phyloP scores from a whole-genome alignment of 2,888 invertebrate species.

The Cryptocephalus moraei region DNA sequence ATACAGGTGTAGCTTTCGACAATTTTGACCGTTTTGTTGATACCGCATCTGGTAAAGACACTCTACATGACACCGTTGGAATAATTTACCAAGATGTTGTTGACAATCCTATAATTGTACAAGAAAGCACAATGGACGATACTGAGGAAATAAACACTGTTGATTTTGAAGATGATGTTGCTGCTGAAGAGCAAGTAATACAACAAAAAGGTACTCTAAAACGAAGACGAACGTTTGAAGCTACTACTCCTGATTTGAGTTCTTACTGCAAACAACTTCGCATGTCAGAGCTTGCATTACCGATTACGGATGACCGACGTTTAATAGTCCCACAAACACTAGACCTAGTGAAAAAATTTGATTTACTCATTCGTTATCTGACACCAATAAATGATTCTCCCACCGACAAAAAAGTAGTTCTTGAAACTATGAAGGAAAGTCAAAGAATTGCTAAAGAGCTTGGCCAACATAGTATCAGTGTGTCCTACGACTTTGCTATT shows the following conservation, averaged over 20 bases:
- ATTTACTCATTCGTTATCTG: constrained; percentile 10
- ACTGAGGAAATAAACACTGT: background rate
- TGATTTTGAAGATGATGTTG: background rate
- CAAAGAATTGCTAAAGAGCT: constrained; percentile 15
- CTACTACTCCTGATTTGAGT: background rate
- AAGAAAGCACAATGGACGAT: background rate
- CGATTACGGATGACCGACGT: background rate
- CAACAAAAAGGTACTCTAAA: background rate
- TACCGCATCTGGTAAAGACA: too few species aligned
- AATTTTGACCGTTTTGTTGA: too few species aligned
- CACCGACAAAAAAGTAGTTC: constrained; percentile 16
- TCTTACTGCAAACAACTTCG: background rate
- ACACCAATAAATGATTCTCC: constrained; percentile 23
- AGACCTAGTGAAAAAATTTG: background rate
- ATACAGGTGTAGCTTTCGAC: background rate
- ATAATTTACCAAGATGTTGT: too few species aligned
- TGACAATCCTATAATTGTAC: background rate
- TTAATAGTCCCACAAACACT: background rate
- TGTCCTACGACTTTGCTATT: constrained; percentile 22
- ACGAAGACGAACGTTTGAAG: background rate
- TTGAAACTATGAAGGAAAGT: constrained; percentile 12
- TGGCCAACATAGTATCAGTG: constrained; percentile 8
- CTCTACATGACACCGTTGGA: too few species aligned
- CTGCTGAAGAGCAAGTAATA: too few species aligned
- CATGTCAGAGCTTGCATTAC: background rate